Base-by-base conservation (phyloP, 2,797 vertebrate genomes). In the Ctenopoma multispine region DNA sequence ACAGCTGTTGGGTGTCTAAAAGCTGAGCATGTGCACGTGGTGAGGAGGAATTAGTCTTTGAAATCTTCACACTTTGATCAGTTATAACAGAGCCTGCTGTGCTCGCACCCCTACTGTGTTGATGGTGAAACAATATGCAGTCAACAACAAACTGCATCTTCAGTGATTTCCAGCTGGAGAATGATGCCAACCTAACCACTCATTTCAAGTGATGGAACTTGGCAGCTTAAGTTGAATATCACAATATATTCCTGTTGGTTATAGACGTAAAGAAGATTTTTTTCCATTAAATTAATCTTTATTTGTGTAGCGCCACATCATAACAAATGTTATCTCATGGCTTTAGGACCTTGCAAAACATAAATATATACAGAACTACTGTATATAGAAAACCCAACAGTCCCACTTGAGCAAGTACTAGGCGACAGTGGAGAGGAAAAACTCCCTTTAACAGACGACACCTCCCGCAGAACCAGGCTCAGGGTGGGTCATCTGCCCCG, bases 31-130 rank as follows among this genome's bases (percentile, higher is more conserved):
- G 55, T 57, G 69, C 69, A 73, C 7, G 4, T 56, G 62, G 65
- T 69, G 54, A 74, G 46, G 34, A 68, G 69, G 62, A 84, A 68
- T 68, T 54, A 67, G 58, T 63, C 77, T 89, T 74, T 82, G 82
- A 82, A 80, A 80, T 67, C 48, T 50, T 61, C 18, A 1, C 40
- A 80, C 80, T 89, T 81, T 85, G 80, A 86, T 87, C 79, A 72
- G 69, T 46, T 59, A 68, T 68, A 72, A 76, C 58, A 29, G 7
- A 1, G 27, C 41, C 9, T 23, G 54, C 57, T 46, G 50, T 31
- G 38, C 62, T 65, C 41, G 0, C 17, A 2, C 75, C 71, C 64
- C 70, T 47, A 44, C 69, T 82, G 74, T 38, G 74, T 56, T 69
- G 41, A 54, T 24, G 49, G 38, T 76, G 34, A 79, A 24, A 83